phyloP scores from a whole-genome alignment of 2,888 invertebrate genomes.

The Galerucella calmariensis region DNA sequence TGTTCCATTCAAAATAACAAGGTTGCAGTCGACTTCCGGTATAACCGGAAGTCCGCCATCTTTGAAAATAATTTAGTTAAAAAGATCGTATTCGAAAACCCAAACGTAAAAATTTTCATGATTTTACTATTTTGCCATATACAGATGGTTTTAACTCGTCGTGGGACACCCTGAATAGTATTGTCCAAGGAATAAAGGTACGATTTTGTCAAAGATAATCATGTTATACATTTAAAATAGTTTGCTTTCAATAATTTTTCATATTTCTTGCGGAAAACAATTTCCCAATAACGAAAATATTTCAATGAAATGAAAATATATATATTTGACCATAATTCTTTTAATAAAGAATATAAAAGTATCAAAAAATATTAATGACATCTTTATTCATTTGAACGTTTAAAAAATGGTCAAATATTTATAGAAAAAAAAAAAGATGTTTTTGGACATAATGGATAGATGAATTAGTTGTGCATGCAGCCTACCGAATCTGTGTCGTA shows the following conservation, averaged over 20 bases:
- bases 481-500: conserved; percentile 63
- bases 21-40: too few species aligned
- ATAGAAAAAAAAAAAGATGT: not conserved
- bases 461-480: conserved; percentile 60
- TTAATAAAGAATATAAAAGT: too few species aligned
- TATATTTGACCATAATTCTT: not conserved
- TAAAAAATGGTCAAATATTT: conserved; percentile 30
- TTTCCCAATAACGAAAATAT: not conserved
- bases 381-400: not conserved
- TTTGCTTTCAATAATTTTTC: not conserved
- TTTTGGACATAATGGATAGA: conserved; percentile 27
- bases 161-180: too few species aligned
- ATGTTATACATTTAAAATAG: not conserved
- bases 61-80: too few species aligned
- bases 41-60: too few species aligned
- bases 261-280: not conserved
- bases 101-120: too few species aligned
- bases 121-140: too few species aligned
- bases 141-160: too few species aligned
- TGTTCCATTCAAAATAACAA: too few species aligned
- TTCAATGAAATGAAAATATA: not conserved
- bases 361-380: too few species aligned
- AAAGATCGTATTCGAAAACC: too few species aligned
- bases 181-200: not conserved
- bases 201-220: not conserved